Base-by-base conservation (phyloP, 2,888 invertebrate genomes). In the Galeopsomyia nigrocyanea region DNA sequence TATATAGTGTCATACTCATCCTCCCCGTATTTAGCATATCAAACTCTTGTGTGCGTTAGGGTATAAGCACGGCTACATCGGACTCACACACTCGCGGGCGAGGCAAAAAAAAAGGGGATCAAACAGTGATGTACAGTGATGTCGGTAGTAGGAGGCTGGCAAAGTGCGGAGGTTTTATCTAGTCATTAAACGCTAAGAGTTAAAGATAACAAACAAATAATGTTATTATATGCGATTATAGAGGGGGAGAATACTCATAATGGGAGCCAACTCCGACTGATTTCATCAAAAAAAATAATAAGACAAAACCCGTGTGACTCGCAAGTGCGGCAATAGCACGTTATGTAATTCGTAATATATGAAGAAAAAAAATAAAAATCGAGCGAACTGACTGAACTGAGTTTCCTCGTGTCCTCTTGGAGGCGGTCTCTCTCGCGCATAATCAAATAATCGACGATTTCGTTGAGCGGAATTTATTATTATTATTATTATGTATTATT, bases 181-280 rank as follows among this genome's bases (percentile, higher is more conserved):
- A 86, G 86, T 86, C 86, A 86, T 84, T 85, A 83, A 61, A 72
- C 69, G 78, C 81, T 83, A 83, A 84, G 79, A 75, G 69, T 79
- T 78, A 79, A 69, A 78, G 71, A 71, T 39, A 67, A 74, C 76
- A 69, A 77, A 19, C 14, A 60, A 49, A n/a, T 51, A 61, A 55
- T 1, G 14, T 51, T 65, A 55, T 56, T 55, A 39, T 22, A 55
- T 39, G 39, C 26, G 26, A 56, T 49, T 57, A 57, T 9, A 47
- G 16, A 39, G 26, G 51, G 39, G 31, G 3, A 58, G 56, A 70
- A 74, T 81, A 81, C 80, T 81, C 83, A 80, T 26, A n/a, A 26
- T 31, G 47, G 56, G 16, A 66, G 79, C 80, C 80, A 82, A 82
- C 80, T 81, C 78, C 76, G 82, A 83, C 81, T 83, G 83, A 81